These are phyloP conservation scores for Spodoptera exigua DNA, from an alignment of 2,888 invertebrate species.

Conservation along the genomic window DNA sequence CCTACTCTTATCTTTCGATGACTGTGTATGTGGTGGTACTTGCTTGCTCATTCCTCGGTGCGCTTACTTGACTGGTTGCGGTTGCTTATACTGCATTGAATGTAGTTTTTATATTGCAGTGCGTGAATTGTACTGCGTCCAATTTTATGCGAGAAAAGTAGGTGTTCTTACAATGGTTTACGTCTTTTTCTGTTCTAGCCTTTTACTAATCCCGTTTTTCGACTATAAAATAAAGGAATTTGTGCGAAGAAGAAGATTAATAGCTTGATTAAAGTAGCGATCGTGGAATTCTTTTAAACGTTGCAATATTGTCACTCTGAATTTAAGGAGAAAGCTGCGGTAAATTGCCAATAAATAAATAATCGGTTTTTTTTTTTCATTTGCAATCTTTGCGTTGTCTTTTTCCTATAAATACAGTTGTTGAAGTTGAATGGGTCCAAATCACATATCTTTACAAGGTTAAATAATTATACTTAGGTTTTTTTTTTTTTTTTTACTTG, in stretches of 20 bases:
- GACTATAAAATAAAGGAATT: conserved; percentile 58
- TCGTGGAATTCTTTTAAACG: conserved; percentile 30
- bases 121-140: conserved; percentile 51
- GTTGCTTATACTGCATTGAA: conserved; percentile 70
- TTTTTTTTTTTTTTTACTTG: too few species aligned
- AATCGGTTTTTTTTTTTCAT: conserved; percentile 11
- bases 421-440: too few species aligned
- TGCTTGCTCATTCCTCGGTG: conserved; percentile 70
- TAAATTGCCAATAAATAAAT: conserved; percentile 14
- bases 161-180: conserved; percentile 47
- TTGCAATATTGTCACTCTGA: conserved; percentile 12
- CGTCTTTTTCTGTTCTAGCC: conserved; percentile 48
- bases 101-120: conserved; percentile 61
- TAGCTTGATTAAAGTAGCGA: conserved; percentile 52
- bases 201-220: conserved; percentile 51
- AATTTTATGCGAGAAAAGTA: conserved; percentile 55
- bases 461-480: too few species aligned
- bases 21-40: conserved; percentile 66
- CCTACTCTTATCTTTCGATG: conserved; percentile 85
- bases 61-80: conserved; percentile 77
- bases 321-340: conserved; percentile 25
- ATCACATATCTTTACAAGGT: too few species aligned
- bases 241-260: conserved; percentile 52
- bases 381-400: conserved; percentile 2
- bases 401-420: too few species aligned